Percentiles rank a stretch among this genome's conserved stretches.
These are phyloP conservation scores for Pissodes strobi DNA, from an alignment of 1,140 invertebrate species.

Conservation along the genomic window DNA sequence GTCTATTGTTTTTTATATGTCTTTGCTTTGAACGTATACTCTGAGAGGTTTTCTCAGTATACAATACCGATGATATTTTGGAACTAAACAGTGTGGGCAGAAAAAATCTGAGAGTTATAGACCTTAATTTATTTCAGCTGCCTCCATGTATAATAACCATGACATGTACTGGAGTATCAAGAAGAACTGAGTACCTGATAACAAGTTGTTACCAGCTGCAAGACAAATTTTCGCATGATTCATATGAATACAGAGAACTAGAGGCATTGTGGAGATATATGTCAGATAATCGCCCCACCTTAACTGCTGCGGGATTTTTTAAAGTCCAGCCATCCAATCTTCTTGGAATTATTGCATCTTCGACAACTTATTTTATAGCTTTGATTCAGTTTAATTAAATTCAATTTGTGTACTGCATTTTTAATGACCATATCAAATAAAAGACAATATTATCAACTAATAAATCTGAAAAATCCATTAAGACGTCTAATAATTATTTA, in stretches of 20 bases:
- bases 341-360: conserved; percentile 1
- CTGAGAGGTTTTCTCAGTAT: too few relatives aligned
- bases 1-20: too few relatives aligned
- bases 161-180: conserved; percentile 2
- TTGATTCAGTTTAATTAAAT: conserved; percentile 20
- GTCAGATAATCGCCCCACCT: conserved; percentile 1
- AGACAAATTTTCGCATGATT: conserved; percentile 1
- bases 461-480: too few relatives aligned
- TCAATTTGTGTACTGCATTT: too few relatives aligned
- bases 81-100: too few relatives aligned
- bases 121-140: conserved; percentile 11
- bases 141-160: conserved; percentile 16
- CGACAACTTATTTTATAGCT: conserved; percentile 22
- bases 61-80: too few relatives aligned
- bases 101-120: too few relatives aligned
- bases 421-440: too few relatives aligned
- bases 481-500: too few relatives aligned
- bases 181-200: background rate
- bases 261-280: conserved; percentile 1
- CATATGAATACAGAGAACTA: conserved; percentile 14
- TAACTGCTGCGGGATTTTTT: conserved; percentile 16
- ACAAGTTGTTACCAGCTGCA: conserved; percentile 3
- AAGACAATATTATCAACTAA: too few relatives aligned
- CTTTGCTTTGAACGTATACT: too few relatives aligned
- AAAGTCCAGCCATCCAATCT: conserved; percentile 1